phyloP scores from a whole-genome alignment of 2,113 vertebrate species.

The Boulengeromyrus knoepffleri region DNA sequence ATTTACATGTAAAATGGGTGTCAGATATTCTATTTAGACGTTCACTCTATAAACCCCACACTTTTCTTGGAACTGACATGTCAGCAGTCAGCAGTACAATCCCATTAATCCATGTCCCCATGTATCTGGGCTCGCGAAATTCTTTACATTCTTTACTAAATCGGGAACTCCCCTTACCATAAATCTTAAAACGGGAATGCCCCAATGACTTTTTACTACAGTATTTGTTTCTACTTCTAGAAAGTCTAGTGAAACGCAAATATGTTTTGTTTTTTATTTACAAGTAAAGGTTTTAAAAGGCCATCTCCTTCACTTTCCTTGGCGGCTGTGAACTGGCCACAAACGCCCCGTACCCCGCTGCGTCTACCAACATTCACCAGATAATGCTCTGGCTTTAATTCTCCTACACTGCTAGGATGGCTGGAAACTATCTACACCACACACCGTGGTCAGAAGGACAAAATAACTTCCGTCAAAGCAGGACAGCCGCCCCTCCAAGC shows the following conservation, averaged over 20 bases:
- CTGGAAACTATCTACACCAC: background rate
- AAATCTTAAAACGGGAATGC: background rate
- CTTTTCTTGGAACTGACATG: background rate
- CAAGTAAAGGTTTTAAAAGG: background rate
- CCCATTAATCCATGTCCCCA: background rate
- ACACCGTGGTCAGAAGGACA: background rate
- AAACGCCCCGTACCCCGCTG: background rate
- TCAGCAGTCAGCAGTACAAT: background rate
- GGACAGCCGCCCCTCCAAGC: background rate
- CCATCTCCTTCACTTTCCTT: background rate
- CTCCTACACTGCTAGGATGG: background rate
- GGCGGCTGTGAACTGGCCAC: background rate
- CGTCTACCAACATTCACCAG: background rate
- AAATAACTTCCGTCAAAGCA: background rate
- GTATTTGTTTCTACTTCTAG: background rate
- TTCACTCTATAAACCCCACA: background rate
- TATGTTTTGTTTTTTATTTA: background rate
- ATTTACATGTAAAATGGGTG: background rate
- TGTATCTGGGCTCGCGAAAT: background rate
- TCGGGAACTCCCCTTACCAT: background rate
- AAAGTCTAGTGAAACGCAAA: background rate
- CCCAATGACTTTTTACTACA: background rate
- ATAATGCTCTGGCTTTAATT: background rate
- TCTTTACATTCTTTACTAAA: constrained; percentile 4
- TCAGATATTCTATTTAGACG: background rate